Evolutionary conservation across 2,113 vertebrate genomes (phyloP).

Genomic region (Puntigrus tetrazona): DNA sequence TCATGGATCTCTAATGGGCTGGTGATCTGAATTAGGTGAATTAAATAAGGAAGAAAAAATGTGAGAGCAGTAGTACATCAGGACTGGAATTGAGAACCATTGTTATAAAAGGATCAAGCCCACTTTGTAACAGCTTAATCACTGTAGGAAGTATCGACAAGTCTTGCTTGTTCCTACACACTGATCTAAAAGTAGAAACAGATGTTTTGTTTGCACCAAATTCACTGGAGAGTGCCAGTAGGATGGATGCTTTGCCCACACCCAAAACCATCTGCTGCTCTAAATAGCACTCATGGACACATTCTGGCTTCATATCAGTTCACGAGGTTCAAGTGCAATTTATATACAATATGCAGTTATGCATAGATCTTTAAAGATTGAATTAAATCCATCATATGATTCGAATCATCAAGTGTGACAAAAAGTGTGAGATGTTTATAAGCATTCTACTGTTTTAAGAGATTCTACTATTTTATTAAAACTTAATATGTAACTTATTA

Average conservation of each 20-base stretch:
- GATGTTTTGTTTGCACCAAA: not conserved
- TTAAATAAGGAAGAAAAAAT: too few species aligned
- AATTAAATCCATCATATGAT: too few species aligned
- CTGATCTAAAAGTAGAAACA: slow-evolving; percentile 21
- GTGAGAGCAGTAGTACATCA: too few species aligned
- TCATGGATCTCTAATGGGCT: too few species aligned
- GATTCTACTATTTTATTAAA: too few species aligned
- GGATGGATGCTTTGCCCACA: not conserved
- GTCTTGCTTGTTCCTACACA: slow-evolving; percentile 10
- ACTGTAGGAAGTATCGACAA: not conserved
- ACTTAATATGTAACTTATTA: too few species aligned
- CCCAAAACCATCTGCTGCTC: slow-evolving; percentile 4
- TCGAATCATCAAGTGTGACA: too few species aligned
- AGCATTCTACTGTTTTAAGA: too few species aligned
- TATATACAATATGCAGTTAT: too few species aligned
- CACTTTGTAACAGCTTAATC: not conserved
- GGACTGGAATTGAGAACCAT: not conserved
- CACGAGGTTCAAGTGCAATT: not conserved
- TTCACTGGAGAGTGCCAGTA: not conserved
- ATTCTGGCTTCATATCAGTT: not conserved
- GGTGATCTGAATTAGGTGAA: too few species aligned
- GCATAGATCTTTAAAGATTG: too few species aligned
- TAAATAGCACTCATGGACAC: slow-evolving; percentile 1
- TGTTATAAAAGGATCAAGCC: not conserved
- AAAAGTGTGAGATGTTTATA: too few species aligned